phyloP scores from a whole-genome alignment of 1,140 invertebrate species.

The Polypedilum pembai region DNA sequence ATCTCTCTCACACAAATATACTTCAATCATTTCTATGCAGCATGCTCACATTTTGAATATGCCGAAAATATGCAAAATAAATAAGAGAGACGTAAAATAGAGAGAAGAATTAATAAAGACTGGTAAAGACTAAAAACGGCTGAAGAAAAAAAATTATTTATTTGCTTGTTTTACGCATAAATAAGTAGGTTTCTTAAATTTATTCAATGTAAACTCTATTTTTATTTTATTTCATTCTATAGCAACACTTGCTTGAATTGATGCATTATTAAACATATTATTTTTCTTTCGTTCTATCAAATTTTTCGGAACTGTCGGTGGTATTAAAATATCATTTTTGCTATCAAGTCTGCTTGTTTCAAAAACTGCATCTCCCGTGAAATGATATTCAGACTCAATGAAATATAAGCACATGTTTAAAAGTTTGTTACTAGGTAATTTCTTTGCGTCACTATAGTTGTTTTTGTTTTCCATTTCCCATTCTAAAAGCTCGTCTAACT shows the following conservation, averaged over 20 bases:
- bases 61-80: too few species aligned
- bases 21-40: too few species aligned
- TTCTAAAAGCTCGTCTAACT: not conserved
- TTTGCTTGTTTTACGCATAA: too few species aligned
- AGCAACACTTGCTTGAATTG: not conserved
- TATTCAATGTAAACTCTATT: too few species aligned
- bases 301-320: conserved; percentile 42
- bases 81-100: too few species aligned
- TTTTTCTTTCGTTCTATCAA: not conserved
- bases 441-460: conserved; percentile 29
- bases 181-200: too few species aligned
- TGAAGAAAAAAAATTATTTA: too few species aligned
- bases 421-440: conserved; percentile 33
- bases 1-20: too few species aligned
- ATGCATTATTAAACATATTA: not conserved
- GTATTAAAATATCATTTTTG: conserved; percentile 33
- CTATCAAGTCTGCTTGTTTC: conserved; percentile 38
- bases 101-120: too few species aligned
- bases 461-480: not conserved
- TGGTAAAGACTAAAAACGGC: too few species aligned
- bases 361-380: conserved; percentile 46
- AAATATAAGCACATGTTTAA: conserved; percentile 42
- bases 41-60: too few species aligned
- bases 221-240: not conserved
- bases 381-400: conserved; percentile 44